Conservation (phyloP, 1,140 invertebrate genomes). For the Drosophila biarmipes region DNA sequence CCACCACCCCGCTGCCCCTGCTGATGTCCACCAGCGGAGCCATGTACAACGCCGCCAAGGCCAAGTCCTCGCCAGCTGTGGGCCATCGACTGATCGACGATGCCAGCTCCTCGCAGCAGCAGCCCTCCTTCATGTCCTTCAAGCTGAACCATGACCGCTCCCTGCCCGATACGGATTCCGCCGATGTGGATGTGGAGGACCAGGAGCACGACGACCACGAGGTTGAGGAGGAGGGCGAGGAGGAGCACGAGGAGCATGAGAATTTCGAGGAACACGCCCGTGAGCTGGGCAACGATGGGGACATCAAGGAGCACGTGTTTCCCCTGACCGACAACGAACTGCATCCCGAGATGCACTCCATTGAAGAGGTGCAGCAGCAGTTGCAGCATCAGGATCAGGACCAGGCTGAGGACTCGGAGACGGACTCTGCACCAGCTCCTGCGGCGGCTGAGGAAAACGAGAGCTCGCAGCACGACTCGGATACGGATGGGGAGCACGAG, state of each 20-base stretch:
- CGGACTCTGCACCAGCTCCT: slow-evolving; percentile 1
- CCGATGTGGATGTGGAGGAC: slow-evolving; percentile 65
- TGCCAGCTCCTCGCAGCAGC: slow-evolving; percentile 46
- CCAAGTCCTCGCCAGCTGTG: slow-evolving; percentile 56
- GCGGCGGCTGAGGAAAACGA: slow-evolving; percentile 42
- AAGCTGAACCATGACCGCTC: slow-evolving; percentile 80
- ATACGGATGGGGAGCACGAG: slow-evolving; percentile 41
- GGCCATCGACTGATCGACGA: slow-evolving; percentile 35
- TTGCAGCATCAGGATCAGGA: slow-evolving; percentile 54
- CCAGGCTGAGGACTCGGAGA: not conserved
- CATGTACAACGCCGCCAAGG: slow-evolving; percentile 58
- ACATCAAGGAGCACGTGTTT: slow-evolving; percentile 75
- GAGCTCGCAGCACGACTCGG: slow-evolving; percentile 50
- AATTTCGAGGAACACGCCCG: slow-evolving; percentile 52
- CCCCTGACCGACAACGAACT: slow-evolving; percentile 71
- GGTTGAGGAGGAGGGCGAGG: slow-evolving; percentile 38
- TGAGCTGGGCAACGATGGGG: slow-evolving; percentile 39
- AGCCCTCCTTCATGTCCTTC: slow-evolving; percentile 75
- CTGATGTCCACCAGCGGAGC: slow-evolving; percentile 72
- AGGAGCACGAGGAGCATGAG: slow-evolving; percentile 50
- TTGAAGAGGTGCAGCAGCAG: slow-evolving; percentile 70
- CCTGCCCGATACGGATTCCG: slow-evolving; percentile 49
- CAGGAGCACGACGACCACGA: slow-evolving; percentile 67
- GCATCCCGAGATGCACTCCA: slow-evolving; percentile 74
- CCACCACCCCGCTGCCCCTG: slow-evolving; percentile 75